A percentile compares a stretch with the other conserved stretches of the same genome.
Evolutionary conservation across 2,113 vertebrate species (phyloP).

Genomic region (Ciconia maguari): DNA sequence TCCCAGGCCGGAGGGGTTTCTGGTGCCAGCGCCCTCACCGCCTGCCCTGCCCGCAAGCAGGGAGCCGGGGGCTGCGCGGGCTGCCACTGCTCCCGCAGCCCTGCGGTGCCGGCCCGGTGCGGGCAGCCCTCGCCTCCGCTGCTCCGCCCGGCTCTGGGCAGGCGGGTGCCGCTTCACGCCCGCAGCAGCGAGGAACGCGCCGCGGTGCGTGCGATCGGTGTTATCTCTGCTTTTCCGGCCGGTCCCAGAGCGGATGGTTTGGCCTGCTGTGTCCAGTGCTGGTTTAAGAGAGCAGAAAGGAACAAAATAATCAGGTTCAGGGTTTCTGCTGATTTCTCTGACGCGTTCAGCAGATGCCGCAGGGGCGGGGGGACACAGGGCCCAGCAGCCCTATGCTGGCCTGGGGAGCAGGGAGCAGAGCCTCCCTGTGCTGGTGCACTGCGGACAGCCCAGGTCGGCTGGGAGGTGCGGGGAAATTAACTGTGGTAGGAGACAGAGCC

Average conservation of each 20-base stretch:
- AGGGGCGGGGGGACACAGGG: background rate
- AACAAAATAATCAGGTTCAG: background rate
- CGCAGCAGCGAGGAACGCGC: accelerated
- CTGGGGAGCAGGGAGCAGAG: background rate
- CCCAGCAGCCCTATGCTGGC: background rate
- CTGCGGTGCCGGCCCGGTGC: accelerated
- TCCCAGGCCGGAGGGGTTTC: background rate
- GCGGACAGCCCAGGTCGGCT: background rate
- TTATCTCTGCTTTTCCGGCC: background rate
- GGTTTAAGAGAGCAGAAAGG: background rate
- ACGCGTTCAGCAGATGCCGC: background rate
- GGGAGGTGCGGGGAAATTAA: accelerated
- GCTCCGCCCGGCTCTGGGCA: background rate
- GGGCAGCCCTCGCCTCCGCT: background rate
- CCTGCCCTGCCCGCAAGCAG: background rate
- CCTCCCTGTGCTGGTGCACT: background rate
- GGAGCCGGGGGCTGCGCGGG: background rate
- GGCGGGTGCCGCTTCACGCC: background rate
- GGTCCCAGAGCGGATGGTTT: background rate
- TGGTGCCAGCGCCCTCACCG: accelerated
- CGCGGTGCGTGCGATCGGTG: accelerated
- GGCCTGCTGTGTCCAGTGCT: background rate
- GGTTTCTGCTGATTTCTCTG: background rate
- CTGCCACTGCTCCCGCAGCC: background rate
- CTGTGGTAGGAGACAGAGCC: background rate